A percentile compares a stretch with the other conserved stretches of the same genome.
These are phyloP conservation scores for Harpagoxenus sublaevis DNA, from an alignment of 2,888 invertebrate genomes.

Conservation along the genomic window DNA sequence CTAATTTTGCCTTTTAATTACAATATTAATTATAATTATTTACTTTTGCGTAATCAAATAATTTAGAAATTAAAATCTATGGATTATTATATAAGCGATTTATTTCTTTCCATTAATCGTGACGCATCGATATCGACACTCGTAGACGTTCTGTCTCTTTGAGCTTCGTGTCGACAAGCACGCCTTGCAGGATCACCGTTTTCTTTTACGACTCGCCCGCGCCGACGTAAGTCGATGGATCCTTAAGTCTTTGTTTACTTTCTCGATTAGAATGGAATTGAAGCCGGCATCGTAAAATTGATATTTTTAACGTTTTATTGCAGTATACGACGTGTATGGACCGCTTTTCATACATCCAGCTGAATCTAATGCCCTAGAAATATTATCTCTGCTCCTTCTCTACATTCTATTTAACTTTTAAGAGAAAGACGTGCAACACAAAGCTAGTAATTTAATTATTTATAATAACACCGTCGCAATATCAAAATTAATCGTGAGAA, in stretches of 20 bases:
- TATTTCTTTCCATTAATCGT: constrained; percentile 29
- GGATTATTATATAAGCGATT: not conserved
- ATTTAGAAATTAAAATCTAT: not conserved
- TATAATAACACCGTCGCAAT: not conserved
- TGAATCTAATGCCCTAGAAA: not conserved
- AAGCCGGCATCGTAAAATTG: constrained; percentile 66
- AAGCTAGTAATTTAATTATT: not conserved
- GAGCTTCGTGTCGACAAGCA: constrained; percentile 82
- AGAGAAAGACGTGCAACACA: not conserved
- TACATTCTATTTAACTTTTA: not conserved
- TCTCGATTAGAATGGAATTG: constrained; percentile 76
- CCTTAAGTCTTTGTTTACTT: constrained; percentile 74
- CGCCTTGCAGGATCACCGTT: constrained; percentile 80
- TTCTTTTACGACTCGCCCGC: constrained; percentile 79
- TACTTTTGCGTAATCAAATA: not conserved
- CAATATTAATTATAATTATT: not conserved
- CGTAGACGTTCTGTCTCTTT: constrained; percentile 54
- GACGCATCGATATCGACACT: constrained; percentile 49
- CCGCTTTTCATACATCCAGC: not conserved
- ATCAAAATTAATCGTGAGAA: constrained; percentile 37
- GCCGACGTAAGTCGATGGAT: constrained; percentile 67
- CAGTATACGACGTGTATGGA: not conserved
- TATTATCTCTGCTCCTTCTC: not conserved
- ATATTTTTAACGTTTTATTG: constrained; percentile 69
- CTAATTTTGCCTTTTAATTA: not conserved